phyloP scores from a whole-genome alignment of 2,797 vertebrate genomes.

The Lacerta viridis region DNA sequence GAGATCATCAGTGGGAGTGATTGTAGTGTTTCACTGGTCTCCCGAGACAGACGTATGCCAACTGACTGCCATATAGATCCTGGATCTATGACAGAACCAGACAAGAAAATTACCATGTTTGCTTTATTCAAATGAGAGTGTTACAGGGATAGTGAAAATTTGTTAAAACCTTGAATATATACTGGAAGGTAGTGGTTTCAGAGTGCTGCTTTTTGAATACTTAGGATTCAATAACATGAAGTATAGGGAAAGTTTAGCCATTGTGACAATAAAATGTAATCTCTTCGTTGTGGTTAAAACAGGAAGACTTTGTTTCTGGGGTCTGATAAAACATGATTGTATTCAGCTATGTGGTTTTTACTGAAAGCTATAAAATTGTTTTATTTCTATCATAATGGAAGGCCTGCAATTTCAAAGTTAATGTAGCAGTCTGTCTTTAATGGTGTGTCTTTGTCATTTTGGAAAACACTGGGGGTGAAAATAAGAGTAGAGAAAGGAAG shows the following conservation, averaged over 20 bases:
- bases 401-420: neutral
- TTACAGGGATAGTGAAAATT: neutral
- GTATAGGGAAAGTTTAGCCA: neutral
- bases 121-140: neutral
- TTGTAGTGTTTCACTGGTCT: too few species aligned
- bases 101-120: neutral
- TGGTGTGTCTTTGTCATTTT: neutral
- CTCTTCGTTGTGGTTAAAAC: neutral
- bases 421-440: neutral
- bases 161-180: neutral
- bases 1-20: too few species aligned
- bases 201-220: neutral
- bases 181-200: too few species aligned
- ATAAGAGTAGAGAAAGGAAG: neutral
- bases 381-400: constrained; percentile 5
- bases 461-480: neutral
- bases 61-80: too few species aligned
- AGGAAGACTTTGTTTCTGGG: neutral
- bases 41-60: too few species aligned
- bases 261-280: neutral
- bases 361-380: neutral
- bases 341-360: neutral
- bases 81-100: neutral
- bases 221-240: neutral
- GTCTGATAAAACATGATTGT: neutral